phyloP scores from a whole-genome alignment of 2,797 vertebrate genomes.

The Danio kyathit region DNA sequence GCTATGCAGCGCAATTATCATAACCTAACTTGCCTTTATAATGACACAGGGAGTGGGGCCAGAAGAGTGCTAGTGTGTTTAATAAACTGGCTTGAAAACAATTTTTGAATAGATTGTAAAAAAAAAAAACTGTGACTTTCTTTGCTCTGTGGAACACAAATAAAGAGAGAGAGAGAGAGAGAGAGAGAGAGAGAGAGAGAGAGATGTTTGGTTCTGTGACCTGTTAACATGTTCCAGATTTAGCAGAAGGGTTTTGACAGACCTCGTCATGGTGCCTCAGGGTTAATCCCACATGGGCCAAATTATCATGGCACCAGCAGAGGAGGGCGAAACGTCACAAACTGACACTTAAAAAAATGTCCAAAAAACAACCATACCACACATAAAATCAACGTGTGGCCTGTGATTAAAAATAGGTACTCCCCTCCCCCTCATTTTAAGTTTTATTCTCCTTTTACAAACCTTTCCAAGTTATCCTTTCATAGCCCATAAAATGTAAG shows the following conservation, averaged over 20 bases:
- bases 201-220: slow-evolving; percentile 44
- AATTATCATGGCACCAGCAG: slow-evolving; percentile 62
- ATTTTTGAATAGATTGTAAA: background rate
- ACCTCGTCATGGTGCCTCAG: slow-evolving; percentile 44
- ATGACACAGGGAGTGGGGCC: background rate
- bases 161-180: slow-evolving; percentile 2
- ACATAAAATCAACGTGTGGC: slow-evolving; percentile 43
- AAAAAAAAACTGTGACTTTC: background rate
- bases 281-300: slow-evolving; percentile 66
- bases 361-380: slow-evolving; percentile 25
- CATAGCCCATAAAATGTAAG: slow-evolving; percentile 35
- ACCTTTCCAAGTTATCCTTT: slow-evolving; percentile 17
- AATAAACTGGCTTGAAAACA: background rate
- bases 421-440: background rate
- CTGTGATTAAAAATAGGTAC: slow-evolving; percentile 31
- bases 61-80: background rate
- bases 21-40: background rate
- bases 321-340: slow-evolving; percentile 32
- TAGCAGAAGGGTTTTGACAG: slow-evolving; percentile 37
- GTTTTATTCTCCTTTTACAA: slow-evolving; percentile 10
- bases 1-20: background rate
- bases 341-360: background rate
- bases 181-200: slow-evolving; percentile 1
- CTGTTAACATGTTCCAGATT: slow-evolving; percentile 67
- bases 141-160: slow-evolving; percentile 4